Evolutionary conservation across 2,113 vertebrate genomes (phyloP).

Genomic region (Willisornis vidua): DNA sequence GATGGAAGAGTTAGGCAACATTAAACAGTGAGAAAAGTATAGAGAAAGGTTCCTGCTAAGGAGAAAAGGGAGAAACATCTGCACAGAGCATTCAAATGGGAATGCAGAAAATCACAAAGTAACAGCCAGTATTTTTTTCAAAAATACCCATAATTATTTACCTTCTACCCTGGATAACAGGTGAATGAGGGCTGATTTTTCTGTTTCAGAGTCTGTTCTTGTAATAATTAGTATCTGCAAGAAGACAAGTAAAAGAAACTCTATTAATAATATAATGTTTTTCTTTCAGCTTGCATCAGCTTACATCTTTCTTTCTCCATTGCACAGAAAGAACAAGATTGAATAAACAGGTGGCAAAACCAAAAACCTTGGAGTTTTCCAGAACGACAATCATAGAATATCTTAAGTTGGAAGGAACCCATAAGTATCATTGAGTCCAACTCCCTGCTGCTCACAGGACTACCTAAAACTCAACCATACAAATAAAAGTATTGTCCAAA

Average conservation of each 20-base stretch:
- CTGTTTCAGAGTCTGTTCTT: slow-evolving; percentile 67
- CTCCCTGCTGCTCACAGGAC: neutral
- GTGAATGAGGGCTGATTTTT: slow-evolving; percentile 72
- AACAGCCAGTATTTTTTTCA: neutral
- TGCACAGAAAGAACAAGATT: neutral
- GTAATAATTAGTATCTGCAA: slow-evolving; percentile 77
- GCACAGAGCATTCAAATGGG: neutral
- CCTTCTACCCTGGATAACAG: slow-evolving; percentile 77
- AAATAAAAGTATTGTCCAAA: neutral
- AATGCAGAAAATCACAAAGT: neutral
- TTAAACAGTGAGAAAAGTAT: neutral
- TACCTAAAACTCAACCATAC: neutral
- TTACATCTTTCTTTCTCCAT: neutral
- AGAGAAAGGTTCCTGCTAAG: neutral
- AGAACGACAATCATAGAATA: neutral
- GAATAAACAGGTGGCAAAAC: neutral
- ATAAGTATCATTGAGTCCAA: neutral
- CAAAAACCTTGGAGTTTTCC: neutral
- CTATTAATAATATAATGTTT: neutral
- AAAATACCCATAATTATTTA: slow-evolving; percentile 55
- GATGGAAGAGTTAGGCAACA: neutral
- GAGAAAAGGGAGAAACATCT: neutral
- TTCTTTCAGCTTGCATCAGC: neutral
- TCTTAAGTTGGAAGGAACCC: neutral
- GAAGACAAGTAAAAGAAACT: slow-evolving; percentile 25